phyloP scores from a whole-genome alignment of 1,140 invertebrate genomes.

The Agraylea sexmaculata region DNA sequence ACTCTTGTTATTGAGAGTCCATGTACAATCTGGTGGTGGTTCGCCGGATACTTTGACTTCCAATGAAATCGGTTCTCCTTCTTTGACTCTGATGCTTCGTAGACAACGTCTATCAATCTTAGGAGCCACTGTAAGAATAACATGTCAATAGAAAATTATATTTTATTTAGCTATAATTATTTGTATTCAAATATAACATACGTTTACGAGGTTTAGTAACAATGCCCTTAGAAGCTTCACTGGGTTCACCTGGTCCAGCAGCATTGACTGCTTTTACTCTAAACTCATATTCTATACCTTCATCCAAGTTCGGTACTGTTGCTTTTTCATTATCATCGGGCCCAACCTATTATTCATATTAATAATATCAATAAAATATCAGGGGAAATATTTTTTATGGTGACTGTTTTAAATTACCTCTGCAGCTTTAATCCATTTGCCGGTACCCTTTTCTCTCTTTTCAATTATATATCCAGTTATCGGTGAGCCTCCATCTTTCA shows the following conservation, averaged over 20 bases:
- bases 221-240: constrained; percentile 74
- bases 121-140: constrained; percentile 60
- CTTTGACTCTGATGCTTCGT: constrained; percentile 61
- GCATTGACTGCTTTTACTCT: constrained; percentile 71
- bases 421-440: constrained; percentile 75
- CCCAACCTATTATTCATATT: constrained; percentile 36
- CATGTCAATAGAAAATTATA: constrained; percentile 6
- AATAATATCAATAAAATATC: not conserved
- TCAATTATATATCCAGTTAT: constrained; percentile 90
- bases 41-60: constrained; percentile 78
- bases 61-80: constrained; percentile 72
- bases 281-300: constrained; percentile 81
- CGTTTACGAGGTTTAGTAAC: constrained; percentile 76
- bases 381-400: not conserved
- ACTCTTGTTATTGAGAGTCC: constrained; percentile 52
- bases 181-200: constrained; percentile 40
- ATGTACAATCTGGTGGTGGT: constrained; percentile 68
- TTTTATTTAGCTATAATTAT: not conserved
- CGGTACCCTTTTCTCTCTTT: constrained; percentile 80
- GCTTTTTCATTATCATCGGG: constrained; percentile 61
- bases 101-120: constrained; percentile 81
- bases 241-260: constrained; percentile 71
- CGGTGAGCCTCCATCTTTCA: constrained; percentile 83
- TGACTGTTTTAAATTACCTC: constrained; percentile 42
- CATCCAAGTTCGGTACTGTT: constrained; percentile 66